Evolutionary conservation across 2,797 vertebrate genomes (phyloP).

Genomic region (Xerus rutilus): DNA sequence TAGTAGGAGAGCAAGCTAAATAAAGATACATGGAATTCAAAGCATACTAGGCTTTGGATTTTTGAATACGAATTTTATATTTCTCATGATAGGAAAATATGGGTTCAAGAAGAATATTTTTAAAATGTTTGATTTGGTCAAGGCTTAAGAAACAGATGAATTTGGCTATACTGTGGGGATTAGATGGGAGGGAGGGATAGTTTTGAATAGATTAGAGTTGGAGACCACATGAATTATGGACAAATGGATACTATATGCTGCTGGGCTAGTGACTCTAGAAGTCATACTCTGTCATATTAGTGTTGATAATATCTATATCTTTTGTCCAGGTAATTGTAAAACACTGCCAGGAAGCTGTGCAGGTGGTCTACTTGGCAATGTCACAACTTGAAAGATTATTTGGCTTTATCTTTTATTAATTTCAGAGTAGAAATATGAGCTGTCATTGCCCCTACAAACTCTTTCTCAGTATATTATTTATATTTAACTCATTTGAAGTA

Average conservation of each 20-base stretch:
- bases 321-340: constrained; percentile 8
- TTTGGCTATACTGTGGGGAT: background rate
- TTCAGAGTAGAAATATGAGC: constrained; percentile 62
- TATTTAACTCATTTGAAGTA: constrained; percentile 66
- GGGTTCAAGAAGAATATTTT: background rate
- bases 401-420: constrained; percentile 38
- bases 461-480: constrained; percentile 56
- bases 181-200: background rate
- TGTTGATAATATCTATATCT: background rate
- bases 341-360: background rate
- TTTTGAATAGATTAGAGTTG: background rate
- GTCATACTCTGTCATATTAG: background rate
- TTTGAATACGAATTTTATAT: background rate
- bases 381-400: constrained; percentile 11
- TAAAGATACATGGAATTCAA: background rate
- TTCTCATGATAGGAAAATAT: background rate
- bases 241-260: background rate
- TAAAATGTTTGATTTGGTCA: background rate
- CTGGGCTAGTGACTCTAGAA: background rate
- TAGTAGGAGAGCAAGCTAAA: background rate
- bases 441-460: constrained; percentile 28
- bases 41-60: background rate
- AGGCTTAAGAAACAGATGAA: background rate
- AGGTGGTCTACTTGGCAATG: background rate
- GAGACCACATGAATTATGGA: background rate